A percentile compares a stretch with the other conserved stretches of the same genome.
Conservation (phyloP, 1,140 invertebrate species). For the Diorhabda elongata region DNA sequence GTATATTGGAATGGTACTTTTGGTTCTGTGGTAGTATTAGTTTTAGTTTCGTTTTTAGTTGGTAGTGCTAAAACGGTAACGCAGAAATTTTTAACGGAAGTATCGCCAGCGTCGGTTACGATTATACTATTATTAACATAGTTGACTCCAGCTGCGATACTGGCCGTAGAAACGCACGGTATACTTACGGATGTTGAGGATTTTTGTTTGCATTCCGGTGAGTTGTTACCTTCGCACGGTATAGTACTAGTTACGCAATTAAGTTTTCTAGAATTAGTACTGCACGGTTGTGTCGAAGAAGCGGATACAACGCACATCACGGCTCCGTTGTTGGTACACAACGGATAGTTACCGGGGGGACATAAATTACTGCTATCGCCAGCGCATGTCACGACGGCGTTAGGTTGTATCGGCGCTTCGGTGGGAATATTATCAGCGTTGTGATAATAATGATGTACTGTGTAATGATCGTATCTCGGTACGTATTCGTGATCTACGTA, state of each 20-base stretch:
- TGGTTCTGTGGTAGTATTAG: background rate
- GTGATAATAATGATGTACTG: conserved; percentile 37
- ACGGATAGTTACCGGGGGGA: conserved; percentile 26
- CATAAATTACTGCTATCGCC: conserved; percentile 32
- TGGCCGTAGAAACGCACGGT: conserved; percentile 31
- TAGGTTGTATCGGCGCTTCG: conserved; percentile 26
- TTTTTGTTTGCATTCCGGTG: conserved; percentile 20
- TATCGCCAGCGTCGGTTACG: background rate
- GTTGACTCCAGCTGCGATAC: conserved; percentile 28
- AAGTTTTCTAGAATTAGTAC: conserved; percentile 13
- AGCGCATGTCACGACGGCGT: conserved; percentile 27
- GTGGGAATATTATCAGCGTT: conserved; percentile 28
- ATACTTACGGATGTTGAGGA: conserved; percentile 16
- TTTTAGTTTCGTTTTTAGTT: background rate
- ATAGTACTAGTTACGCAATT: conserved; percentile 28
- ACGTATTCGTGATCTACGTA: conserved; percentile 21
- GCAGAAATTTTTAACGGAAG: background rate
- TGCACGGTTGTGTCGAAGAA: conserved; percentile 28
- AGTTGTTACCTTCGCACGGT: conserved; percentile 28
- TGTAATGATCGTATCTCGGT: conserved; percentile 34
- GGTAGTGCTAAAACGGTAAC: conserved; percentile 5
- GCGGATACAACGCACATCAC: conserved; percentile 35
- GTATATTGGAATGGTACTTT: conserved; percentile 14
- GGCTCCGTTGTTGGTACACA: conserved; percentile 32
- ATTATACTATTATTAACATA: conserved; percentile 31